A percentile compares a stretch with the other conserved stretches of the same genome.
These are phyloP conservation scores for Phycodurus eques DNA, from an alignment of 2,113 vertebrate species.

Conservation along the genomic window DNA sequence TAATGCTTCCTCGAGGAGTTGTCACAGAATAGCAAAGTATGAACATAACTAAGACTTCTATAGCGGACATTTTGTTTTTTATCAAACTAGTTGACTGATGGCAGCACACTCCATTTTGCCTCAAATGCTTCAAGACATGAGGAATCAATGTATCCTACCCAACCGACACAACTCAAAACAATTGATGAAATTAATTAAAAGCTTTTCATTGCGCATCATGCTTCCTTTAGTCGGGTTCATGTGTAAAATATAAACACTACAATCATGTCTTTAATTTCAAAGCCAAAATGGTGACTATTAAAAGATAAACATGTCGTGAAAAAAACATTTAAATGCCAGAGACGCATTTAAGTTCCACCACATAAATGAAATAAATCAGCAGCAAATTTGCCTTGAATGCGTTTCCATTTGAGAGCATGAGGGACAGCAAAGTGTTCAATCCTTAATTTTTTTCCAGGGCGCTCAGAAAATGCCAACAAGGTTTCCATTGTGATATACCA, in stretches of 20 bases:
- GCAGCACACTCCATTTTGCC: neutral
- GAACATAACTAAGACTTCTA: no score
- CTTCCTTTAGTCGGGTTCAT: neutral
- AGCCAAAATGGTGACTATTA: neutral
- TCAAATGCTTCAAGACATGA: neutral
- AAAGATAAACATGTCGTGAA: neutral
- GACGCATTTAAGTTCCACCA: neutral
- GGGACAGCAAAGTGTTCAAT: conserved; percentile 66
- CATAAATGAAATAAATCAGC: conserved; percentile 19
- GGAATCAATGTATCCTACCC: neutral
- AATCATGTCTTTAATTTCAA: neutral
- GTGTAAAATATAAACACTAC: neutral
- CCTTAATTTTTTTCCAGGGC: conserved; percentile 42
- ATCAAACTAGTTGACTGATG: no score
- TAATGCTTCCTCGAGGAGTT: no score
- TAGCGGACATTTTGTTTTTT: neutral
- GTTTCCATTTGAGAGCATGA: conserved; percentile 33
- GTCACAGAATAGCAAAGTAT: no score
- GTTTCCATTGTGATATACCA: conserved; percentile 70
- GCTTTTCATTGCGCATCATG: no score
- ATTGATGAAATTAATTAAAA: neutral
- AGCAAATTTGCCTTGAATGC: conserved; percentile 19
- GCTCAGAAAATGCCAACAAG: conserved; percentile 55
- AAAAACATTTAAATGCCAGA: neutral
- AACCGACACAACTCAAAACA: neutral